Evolutionary conservation across 2,888 invertebrate species (phyloP), one percentile per base, ranked within the genome.

Genomic region (Bellardia pandia): DNA sequence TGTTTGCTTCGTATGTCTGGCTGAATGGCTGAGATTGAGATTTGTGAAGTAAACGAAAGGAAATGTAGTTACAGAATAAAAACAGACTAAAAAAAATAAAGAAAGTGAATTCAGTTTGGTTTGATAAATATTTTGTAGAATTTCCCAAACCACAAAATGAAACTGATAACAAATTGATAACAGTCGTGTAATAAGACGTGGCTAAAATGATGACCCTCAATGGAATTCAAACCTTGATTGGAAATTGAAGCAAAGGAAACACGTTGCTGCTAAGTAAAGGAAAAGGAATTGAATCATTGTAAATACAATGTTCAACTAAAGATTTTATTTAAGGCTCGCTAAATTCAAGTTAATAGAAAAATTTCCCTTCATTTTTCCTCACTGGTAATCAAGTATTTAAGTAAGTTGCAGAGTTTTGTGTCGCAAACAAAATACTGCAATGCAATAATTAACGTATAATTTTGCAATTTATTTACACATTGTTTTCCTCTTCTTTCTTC

Each of bases 11-110:
- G 16, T 14, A 40, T 13, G 7, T 68, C 13, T 9, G 30, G 4
- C 7, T 53, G 68, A 56, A 14, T 7, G 30, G n/a, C 30, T 42
- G 23, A 45, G 13, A 23, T 64, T 80, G 42, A 42, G 58, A 53
- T 23, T 45, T 53, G 11, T 77, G 37, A 5, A 78, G 8, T 40
- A 66, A 64, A 71, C 7, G n/a, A 64, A 72, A 80, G n/a, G 16
- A 66, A 53, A 64, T 13, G n/a, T 64, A 64, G 0, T 23, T 45
- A 37, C 8, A 13, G 45, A 23, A 48, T 13, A 51, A 62, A 74
- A 11, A 66, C 45, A 16, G 45, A n/a, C 7, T 2, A 3, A 1
- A 11, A 14, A 53, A 40, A 53, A 71, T 53, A 71, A 71, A 71
- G 16, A 53, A 45, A 37, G 4, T 37, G 6, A 68, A 30, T 77